Conservation (phyloP, 2,797 vertebrate species). For the Monodelphis domestica region DNA sequence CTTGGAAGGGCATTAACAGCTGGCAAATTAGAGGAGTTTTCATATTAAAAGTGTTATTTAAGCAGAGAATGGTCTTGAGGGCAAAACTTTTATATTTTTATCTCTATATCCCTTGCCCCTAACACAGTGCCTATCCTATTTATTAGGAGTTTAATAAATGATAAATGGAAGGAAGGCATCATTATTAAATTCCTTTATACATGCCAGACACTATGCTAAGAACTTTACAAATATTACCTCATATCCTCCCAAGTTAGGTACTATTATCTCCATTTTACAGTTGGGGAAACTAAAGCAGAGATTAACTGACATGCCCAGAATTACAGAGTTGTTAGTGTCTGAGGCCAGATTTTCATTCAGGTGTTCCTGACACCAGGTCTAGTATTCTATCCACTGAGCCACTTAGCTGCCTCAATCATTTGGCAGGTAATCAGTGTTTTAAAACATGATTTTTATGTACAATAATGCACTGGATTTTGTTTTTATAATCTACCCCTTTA, state of each 20-base stretch:
- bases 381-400: neutral
- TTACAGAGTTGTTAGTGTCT: too few relatives aligned
- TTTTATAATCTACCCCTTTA: neutral
- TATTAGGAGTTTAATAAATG: neutral
- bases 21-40: neutral
- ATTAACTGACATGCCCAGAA: too few relatives aligned
- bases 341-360: neutral
- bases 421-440: neutral
- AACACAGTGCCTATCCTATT: neutral
- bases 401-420: neutral
- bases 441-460: neutral
- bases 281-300: neutral
- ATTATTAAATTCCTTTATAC: neutral
- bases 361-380: neutral
- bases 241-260: neutral
- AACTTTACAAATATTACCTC: too few relatives aligned
- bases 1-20: neutral
- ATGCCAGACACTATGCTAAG: neutral
- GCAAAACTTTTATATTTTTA: neutral
- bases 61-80: too few relatives aligned
- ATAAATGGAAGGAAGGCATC: neutral
- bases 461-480: neutral
- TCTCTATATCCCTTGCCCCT: neutral
- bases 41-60: neutral
- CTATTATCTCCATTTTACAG: neutral